Base-by-base conservation (phyloP, 2,888 invertebrate species). In the Tinea trinotella region DNA sequence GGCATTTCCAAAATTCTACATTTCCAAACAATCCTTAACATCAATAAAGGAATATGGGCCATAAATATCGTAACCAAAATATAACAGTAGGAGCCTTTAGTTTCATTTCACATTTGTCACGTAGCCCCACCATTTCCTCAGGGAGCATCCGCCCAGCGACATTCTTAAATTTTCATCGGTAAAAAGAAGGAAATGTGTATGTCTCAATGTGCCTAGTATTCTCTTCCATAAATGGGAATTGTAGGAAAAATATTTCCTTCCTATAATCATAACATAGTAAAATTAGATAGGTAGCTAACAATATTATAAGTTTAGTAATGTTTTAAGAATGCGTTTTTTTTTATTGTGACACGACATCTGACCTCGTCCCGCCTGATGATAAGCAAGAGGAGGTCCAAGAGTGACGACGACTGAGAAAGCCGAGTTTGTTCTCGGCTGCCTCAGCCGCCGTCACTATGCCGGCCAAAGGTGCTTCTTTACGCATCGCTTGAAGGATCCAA, bases 151-250 rank as follows among this genome's bases (percentile, higher is more conserved):
- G 58, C 62, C 65, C 65, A 63, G 69, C 67, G 72, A 74, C 69
- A 68, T 73, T 70, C 78, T 77, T 77, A 78, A 76, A 78, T 80
- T 78, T 80, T 79, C 76, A 78, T 76, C 74, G 70, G 63, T 60
- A 63, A 65, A 46, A 46, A 22, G 49, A 30, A 49, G 34, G 12
- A 40, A 19, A 36, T 20, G 19, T 20, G 6, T 44, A 44, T n/a
- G 12, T 18, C 44, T 9, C 17, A 44, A 44, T 44, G 15, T 44
- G 7, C 30, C 30, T n/a, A n/a, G 30, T 7, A 10, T 30, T 4
- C 30, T 30, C 30, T n/a, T 4, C 30, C 30, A 30, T 30, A 10
- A 4, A 7, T 30, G 30, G 30, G 30, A 10, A 30, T 30, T 2
- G 7, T 30, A 7, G 30, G 30, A 30, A 30, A 30, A 10, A n/a